These are phyloP conservation scores for Hypocryptadius cinnamomeus DNA, from an alignment of 2,113 vertebrate genomes.

Conservation along the genomic window DNA sequence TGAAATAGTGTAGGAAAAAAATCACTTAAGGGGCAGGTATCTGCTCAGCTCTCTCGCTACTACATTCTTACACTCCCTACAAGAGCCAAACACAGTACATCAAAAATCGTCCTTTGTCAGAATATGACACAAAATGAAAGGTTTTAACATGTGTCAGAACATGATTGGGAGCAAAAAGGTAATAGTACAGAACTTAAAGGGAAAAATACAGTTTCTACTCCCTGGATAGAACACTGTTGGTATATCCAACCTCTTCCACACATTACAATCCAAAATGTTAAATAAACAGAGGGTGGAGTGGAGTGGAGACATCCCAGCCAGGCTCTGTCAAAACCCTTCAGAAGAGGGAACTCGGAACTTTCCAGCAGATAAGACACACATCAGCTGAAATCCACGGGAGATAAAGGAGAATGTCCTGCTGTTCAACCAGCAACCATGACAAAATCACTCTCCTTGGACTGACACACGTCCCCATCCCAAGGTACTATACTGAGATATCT, in stretches of 20 bases:
- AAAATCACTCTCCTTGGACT: background rate
- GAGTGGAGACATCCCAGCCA: background rate
- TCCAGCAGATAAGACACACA: background rate
- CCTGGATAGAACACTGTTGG: background rate
- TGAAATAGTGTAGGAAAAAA: background rate
- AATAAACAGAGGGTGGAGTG: fast-evolving
- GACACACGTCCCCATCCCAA: background rate
- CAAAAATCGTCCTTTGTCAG: background rate
- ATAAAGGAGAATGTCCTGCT: background rate
- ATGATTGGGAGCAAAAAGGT: background rate
- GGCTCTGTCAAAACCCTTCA: background rate
- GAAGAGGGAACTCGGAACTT: background rate
- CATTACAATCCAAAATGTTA: background rate
- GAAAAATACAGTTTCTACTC: background rate
- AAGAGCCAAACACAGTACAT: background rate
- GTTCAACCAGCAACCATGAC: background rate
- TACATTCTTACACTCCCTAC: background rate
- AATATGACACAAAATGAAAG: background rate
- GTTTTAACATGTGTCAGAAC: background rate
- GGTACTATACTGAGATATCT: background rate
- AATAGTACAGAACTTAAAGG: background rate
- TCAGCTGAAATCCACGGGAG: background rate
- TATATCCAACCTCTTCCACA: background rate
- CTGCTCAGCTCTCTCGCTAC: background rate
- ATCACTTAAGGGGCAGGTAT: background rate